phyloP scores from a whole-genome alignment of 2,113 vertebrate genomes.

The Labrus mixtus region DNA sequence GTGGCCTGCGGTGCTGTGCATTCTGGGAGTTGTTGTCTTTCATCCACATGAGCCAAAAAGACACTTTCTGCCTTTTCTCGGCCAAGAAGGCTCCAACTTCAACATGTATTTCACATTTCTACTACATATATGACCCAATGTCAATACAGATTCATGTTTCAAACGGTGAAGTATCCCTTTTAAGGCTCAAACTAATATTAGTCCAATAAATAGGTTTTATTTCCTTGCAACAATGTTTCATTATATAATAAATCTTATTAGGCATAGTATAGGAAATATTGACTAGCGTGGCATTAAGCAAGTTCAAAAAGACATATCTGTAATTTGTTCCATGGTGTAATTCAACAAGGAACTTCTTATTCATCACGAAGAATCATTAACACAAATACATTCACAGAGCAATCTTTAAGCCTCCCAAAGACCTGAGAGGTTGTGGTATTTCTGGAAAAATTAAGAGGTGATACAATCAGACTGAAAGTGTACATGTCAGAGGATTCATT shows the following conservation, averaged over 20 bases:
- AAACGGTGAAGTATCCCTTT: too few species aligned
- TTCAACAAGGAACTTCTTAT: not conserved
- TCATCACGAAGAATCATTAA: not conserved
- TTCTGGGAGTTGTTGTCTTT: too few species aligned
- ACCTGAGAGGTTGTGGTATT: not conserved
- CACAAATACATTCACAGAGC: not conserved
- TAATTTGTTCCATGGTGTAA: not conserved
- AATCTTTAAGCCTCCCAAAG: not conserved
- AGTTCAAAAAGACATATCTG: not conserved
- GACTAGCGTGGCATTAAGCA: not conserved
- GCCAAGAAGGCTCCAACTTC: too few species aligned
- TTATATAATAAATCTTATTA: not conserved
- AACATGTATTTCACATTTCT: too few species aligned
- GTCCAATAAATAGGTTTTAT: too few species aligned
- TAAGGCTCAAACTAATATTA: too few species aligned
- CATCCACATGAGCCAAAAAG: too few species aligned
- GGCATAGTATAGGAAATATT: not conserved
- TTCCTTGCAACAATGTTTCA: too few species aligned
- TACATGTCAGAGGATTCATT: constrained; percentile 31
- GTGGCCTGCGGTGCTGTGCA: too few species aligned
- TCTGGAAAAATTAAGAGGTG: not conserved
- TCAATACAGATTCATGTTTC: too few species aligned
- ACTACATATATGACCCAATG: too few species aligned
- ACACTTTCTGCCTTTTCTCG: too few species aligned
- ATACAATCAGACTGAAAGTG: constrained; percentile 28